These are phyloP conservation scores for Leuciscus waleckii DNA, from an alignment of 2,797 vertebrate species.

Conservation along the genomic window DNA sequence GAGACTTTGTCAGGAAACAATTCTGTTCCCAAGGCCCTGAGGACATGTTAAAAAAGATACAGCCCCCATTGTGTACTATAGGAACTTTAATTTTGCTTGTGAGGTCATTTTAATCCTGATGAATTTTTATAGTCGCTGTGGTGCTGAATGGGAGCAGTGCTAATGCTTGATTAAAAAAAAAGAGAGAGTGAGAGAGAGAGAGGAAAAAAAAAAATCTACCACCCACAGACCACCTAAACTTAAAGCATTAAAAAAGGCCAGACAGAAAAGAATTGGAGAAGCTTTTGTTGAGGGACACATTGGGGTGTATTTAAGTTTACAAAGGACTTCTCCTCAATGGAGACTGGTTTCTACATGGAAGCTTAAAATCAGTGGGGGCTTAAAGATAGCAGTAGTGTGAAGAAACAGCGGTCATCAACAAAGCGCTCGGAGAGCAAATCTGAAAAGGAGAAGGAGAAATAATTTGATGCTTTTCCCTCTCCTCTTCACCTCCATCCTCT, in stretches of 20 bases:
- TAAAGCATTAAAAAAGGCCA: constrained; percentile 73
- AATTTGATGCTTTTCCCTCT: constrained; percentile 50
- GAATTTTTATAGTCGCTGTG: constrained; percentile 84
- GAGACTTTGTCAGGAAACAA: constrained; percentile 86
- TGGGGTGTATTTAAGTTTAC: constrained; percentile 82
- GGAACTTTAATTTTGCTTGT: constrained; percentile 86
- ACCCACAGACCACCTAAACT: constrained; percentile 80
- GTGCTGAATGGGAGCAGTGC: constrained; percentile 80
- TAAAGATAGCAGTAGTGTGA: constrained; percentile 72
- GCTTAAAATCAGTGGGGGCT: constrained; percentile 73
- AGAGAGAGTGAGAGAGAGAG: constrained; percentile 70
- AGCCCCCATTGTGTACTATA: constrained; percentile 81
- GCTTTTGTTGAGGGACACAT: constrained; percentile 82
- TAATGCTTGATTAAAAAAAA: constrained; percentile 76
- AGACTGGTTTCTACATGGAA: constrained; percentile 79
- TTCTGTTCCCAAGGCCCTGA: constrained; percentile 83
- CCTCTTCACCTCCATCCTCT: constrained; percentile 42
- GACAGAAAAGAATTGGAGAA: constrained; percentile 69
- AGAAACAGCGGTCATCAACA: constrained; percentile 70
- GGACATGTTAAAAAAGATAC: constrained; percentile 84
- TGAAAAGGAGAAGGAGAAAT: constrained; percentile 54
- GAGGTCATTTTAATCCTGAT: constrained; percentile 89
- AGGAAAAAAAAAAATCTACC: constrained; percentile 70
- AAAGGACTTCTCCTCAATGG: constrained; percentile 77
- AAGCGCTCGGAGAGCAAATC: constrained; percentile 69